Base-by-base conservation (phyloP, 2,797 vertebrate species). In the Acipenser oxyrinchus region DNA sequence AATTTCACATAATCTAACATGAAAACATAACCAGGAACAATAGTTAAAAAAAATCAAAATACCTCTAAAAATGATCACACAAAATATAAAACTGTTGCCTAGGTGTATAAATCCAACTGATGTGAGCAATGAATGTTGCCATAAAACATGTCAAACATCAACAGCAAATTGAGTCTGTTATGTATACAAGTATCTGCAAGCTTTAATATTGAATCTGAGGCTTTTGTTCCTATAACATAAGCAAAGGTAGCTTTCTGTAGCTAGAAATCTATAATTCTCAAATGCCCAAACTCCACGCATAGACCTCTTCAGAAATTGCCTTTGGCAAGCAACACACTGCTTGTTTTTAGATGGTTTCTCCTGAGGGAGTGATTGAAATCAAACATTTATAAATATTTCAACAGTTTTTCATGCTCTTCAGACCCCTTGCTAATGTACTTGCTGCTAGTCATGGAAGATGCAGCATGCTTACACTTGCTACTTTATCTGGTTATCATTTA, bases 321-420 rank as follows among this genome's bases (percentile, higher is more conserved):
- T 90, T 77, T 69, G 88, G 94, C 91, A 78, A 87, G 88, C 83
- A 83, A 73, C 84, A 83, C 85, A 90, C 84, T 86, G 82, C 83
- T 83, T 84, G 84, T 87, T 93, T 91, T 90, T 86, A 78, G 23
- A 76, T 81, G 78, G 80, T 80, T 80, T 75, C 76, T 93, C 91
- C 84, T 79, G 73, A 23, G 87, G 84, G 88, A 92, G 74, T 79
- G 81, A 85, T 92, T 90, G 76, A 77, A 89, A 90, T 92, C 91
- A 90, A 86, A 89, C 77, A 70, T 82, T 79, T 81, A 89, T 92
- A 92, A 95, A 94, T 94, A 95, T 94, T 95, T 90, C 83, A 93
- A 79, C 82, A 85, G 77, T 81, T 74, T 71, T 77, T 76, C 76
- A 72, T 72, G 78, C 85, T 86, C 79, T 78, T 74, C 65, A 71